phyloP scores from a whole-genome alignment of 2,888 invertebrate species.

The Carcina quercana region DNA sequence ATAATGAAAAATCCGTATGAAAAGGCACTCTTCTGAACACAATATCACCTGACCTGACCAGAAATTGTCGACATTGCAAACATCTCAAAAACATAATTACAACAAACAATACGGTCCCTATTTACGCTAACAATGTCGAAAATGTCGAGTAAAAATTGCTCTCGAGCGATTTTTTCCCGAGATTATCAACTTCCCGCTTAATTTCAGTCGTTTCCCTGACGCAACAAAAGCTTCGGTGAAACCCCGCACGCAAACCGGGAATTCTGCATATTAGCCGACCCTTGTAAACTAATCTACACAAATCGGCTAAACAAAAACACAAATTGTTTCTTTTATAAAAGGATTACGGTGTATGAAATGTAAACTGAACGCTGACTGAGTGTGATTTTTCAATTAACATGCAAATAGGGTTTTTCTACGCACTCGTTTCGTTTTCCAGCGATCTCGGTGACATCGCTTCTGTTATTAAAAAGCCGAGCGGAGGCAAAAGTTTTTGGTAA shows the following conservation, averaged over 20 bases:
- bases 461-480: no score
- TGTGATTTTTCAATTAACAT: constrained; percentile 36
- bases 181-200: not conserved
- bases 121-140: constrained; percentile 4
- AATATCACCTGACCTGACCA: no score
- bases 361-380: constrained; percentile 23
- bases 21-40: no score
- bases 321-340: constrained; percentile 23
- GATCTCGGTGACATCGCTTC: no score
- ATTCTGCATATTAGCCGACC: constrained; percentile 17
- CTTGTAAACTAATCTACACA: constrained; percentile 25
- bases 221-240: constrained; percentile 3
- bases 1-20: no score
- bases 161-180: constrained; percentile 1
- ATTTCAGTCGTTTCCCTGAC: not conserved
- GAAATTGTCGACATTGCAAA: no score
- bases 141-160: constrained; percentile 2
- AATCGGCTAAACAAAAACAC: constrained; percentile 21
- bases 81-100: constrained; percentile 4
- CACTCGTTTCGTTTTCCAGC: constrained; percentile 1
- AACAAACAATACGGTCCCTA: not conserved
- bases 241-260: no score
- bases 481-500: no score
- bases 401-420: constrained; percentile 22
- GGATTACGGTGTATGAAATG: constrained; percentile 21